Evolutionary conservation across 2,113 vertebrate genomes (phyloP), one percentile per base, ranked within the genome.

Genomic region (Leptocoma aspasia): DNA sequence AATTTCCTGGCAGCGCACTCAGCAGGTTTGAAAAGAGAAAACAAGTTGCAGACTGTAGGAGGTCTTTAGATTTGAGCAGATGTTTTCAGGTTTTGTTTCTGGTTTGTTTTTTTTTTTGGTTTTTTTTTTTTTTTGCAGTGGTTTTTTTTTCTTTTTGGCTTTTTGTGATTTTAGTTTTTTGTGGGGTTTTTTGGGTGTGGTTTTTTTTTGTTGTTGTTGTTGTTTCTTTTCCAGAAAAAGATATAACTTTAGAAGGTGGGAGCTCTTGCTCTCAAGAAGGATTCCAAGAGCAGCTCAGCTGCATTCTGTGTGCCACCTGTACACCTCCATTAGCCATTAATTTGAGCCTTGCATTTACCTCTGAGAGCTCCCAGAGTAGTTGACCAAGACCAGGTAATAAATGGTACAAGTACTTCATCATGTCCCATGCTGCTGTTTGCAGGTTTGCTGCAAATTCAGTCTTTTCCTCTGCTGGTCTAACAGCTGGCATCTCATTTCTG

Each of bases 1-100:
- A 73, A 39, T 85, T 84, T 92, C 44, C 71, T 88, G 84, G 63
- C 90, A 83, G 47, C 1, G 9, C 28, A 21, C 53, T 80, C 82
- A 80, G 82, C 84, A 90, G 71, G 75, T 93, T 94, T 88, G 92
- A 50, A 89, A 94, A 86, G 87, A 75, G 35, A 93, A 78, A 89
- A 96, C 44, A 89, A 83, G 64, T n/a, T 94, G 71, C 85, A 71
- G 88, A 79, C 88, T 89, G 94, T 92, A 90, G 96, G 92, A 94
- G 85, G 79, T 65, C 80, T 83, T 92, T 2, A 59, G 78, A 85
- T 35, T 31, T 82, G 60, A 95, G 76, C 93, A 93, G 92, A 92
- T 96, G 95, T 94, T 94, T 94, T 88, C 0, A 4, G 65, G 44
- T 71, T 96, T 94, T 89, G 64, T 75, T 89, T 66, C 81, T 86